Evolutionary conservation across 2,888 invertebrate genomes (phyloP).

Genomic region (Phengaris arion): DNA sequence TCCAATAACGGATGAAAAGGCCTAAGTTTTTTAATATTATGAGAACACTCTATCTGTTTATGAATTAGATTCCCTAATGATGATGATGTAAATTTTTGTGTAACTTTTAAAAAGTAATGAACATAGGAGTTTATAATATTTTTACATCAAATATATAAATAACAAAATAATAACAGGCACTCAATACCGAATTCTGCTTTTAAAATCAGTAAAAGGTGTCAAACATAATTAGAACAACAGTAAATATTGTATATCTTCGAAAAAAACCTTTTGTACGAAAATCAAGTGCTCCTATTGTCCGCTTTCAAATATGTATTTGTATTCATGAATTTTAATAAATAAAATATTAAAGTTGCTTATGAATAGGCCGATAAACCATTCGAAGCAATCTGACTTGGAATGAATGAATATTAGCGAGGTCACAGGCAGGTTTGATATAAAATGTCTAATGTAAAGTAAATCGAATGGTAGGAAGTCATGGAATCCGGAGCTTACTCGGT

Average conservation of each 20-base stretch:
- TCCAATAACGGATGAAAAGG: too few relatives aligned
- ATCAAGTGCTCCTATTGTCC: constrained; percentile 9
- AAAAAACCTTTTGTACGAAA: constrained; percentile 15
- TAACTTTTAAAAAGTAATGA: not conserved
- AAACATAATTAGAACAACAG: not conserved
- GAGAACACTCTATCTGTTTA: too few relatives aligned
- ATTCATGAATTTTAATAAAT: not conserved
- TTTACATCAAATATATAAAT: not conserved
- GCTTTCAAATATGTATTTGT: not conserved
- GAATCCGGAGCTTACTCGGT: too few relatives aligned
- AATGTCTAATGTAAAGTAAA: too few relatives aligned
- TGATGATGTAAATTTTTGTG: too few relatives aligned
- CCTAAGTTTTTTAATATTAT: too few relatives aligned
- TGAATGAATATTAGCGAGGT: not conserved
- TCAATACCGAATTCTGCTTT: not conserved
- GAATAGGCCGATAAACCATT: not conserved
- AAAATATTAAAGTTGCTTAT: constrained; percentile 11
- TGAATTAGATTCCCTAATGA: too few relatives aligned
- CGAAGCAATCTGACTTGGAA: not conserved
- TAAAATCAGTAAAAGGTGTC: not conserved
- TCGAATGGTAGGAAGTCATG: too few relatives aligned
- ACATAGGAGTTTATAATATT: not conserved
- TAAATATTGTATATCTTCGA: not conserved
- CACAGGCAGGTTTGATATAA: not conserved
- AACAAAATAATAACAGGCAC: not conserved